Base-by-base conservation (phyloP, 2,888 invertebrate species). In the Sycophila texana region DNA sequence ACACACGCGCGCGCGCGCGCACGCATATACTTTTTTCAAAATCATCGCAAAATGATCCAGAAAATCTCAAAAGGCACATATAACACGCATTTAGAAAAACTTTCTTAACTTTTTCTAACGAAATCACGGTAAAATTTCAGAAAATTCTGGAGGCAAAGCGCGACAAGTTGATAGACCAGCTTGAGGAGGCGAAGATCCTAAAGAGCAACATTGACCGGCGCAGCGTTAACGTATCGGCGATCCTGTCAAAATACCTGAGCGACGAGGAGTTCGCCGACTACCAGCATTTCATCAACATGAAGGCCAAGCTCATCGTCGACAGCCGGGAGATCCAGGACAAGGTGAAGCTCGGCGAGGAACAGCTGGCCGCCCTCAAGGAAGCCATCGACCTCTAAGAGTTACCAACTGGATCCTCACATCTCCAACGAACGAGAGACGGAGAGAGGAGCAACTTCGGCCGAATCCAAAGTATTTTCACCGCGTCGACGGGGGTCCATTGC, bases 211-310 rank as follows among this genome's bases (percentile, higher is more conserved):
- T 97, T 84, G 96, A 96, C 90, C 93, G 94, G 68, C 93, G 96
- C 53, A 95, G 95, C 86, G 91, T 93, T 58, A 94, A 93, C 88
- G 94, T 97, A 60, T 93, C 94, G 67, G 92, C 92, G 80, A 93
- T 95, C 82, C 91, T 97, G 81, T 92, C 93, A 83, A 94, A 95
- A 88, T 94, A 95, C 89, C 92, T 96, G 84, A 93, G 92, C 84
- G 91, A 93, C 67, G 95, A 95, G 80, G 95, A 96, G 87, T 95
- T 94, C 87, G 94, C 94, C 58, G 96, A 96, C 88, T 97, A 96
- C 88, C 94, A 95, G 86, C 95, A 95, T 88, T 97, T 96, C 91
- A 95, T 96, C 85, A 95, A 95, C 88, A 96, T 95, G 95, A 97
- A 96, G 91, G 95, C 96, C 51, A 96, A 96, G 90, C 91, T 97